Conservation (phyloP, 1,140 invertebrate genomes). For the Pentalonia nigronervosa region DNA sequence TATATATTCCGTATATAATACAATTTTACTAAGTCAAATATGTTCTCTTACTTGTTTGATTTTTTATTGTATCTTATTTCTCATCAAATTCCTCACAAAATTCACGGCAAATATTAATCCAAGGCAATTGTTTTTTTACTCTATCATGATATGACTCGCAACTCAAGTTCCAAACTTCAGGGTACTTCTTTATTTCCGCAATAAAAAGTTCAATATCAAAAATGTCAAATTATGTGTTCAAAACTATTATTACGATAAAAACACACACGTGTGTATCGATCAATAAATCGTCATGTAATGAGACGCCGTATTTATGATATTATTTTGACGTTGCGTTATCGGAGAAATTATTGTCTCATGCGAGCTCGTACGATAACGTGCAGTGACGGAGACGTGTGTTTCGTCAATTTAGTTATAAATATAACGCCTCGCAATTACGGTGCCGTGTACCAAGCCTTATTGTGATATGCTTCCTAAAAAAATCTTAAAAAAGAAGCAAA, state of each 20-base stretch:
- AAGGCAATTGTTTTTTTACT: conserved; percentile 62
- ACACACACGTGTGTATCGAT: conserved; percentile 14
- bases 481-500: conserved; percentile 3
- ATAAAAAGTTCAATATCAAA: conserved; percentile 34
- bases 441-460: too few relatives aligned
- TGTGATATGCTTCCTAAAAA: not conserved
- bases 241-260: not conserved
- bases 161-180: conserved; percentile 58
- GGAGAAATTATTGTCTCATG: not conserved
- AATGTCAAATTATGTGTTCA: conserved; percentile 18
- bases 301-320: not conserved
- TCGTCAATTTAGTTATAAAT: too few relatives aligned
- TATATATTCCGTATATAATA: too few relatives aligned
- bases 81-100: conserved; percentile 45
- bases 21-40: conserved; percentile 50
- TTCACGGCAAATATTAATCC: conserved; percentile 32
- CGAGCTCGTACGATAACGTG: conserved; percentile 5
- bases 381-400: not conserved
- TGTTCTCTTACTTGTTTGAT: conserved; percentile 44
- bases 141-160: conserved; percentile 65
- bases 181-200: conserved; percentile 21
- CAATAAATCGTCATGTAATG: not conserved
- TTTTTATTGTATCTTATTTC: conserved; percentile 36
- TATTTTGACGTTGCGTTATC: conserved; percentile 22
- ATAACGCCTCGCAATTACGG: too few relatives aligned